Percentiles rank a stretch among this genome's conserved stretches.
These are phyloP conservation scores for Galerucella nymphaeae DNA, from an alignment of 2,888 invertebrate species.

Conservation along the genomic window DNA sequence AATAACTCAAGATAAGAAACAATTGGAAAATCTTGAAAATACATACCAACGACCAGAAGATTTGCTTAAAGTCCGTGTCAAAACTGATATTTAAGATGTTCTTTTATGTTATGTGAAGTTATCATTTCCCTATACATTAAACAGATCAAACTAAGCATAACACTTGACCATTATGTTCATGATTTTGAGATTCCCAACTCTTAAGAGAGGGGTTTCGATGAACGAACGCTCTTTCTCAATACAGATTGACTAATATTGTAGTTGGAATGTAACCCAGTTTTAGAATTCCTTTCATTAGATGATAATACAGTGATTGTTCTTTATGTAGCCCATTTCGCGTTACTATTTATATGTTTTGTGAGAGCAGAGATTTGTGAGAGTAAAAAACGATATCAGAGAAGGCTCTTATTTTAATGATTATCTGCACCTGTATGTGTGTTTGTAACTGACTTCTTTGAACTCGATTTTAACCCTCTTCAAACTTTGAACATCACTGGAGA, in stretches of 20 bases:
- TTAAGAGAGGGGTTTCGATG: conserved; percentile 5
- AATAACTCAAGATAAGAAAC: too few species aligned
- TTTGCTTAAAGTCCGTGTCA: background rate
- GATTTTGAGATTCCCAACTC: conserved; percentile 1
- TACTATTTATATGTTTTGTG: background rate
- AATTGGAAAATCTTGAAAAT: too few species aligned
- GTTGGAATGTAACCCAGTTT: conserved; percentile 4
- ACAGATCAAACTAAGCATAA: conserved; percentile 3
- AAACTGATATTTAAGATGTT: background rate
- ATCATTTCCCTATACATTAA: background rate
- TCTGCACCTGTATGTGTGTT: too few species aligned
- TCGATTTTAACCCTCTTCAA: too few species aligned
- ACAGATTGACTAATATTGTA: conserved; percentile 2
- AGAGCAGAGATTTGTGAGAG: too few species aligned
- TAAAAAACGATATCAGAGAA: too few species aligned
- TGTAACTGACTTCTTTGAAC: too few species aligned
- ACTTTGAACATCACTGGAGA: background rate
- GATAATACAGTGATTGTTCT: background rate
- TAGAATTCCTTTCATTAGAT: background rate
- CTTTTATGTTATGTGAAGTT: background rate
- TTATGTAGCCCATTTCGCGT: background rate
- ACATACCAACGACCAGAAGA: background rate
- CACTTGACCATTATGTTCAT: conserved; percentile 9
- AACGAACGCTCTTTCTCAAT: conserved; percentile 10
- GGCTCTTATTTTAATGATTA: too few species aligned